Percentiles rank a stretch among this genome's conserved stretches.
Conservation (phyloP, 1,140 invertebrate genomes). For the Leptinotarsa lineolata region DNA sequence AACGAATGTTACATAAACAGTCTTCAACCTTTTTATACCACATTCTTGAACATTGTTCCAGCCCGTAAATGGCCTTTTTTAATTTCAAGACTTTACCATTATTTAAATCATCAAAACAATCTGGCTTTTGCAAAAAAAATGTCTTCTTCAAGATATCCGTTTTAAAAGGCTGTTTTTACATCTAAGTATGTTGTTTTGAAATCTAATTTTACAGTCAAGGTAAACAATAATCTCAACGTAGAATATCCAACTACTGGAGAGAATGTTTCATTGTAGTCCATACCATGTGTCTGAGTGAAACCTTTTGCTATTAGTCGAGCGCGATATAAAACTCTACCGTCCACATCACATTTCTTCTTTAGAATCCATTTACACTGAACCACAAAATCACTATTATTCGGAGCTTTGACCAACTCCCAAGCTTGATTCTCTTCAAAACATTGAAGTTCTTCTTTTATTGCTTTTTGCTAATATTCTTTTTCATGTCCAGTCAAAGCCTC, state of each 20-base stretch:
- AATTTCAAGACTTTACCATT: conserved; percentile 33
- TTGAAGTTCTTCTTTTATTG: conserved; percentile 45
- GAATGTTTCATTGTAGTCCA: conserved; percentile 52
- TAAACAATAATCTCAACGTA: conserved; percentile 54
- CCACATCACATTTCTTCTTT: conserved; percentile 47
- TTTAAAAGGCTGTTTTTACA: conserved; percentile 42
- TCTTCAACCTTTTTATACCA: too few relatives aligned
- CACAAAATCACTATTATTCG: conserved; percentile 45
- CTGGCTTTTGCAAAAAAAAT: conserved; percentile 42
- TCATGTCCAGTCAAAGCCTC: too few relatives aligned
- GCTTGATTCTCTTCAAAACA: conserved; percentile 49
- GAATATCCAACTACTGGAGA: conserved; percentile 50
- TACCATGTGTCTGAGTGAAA: conserved; percentile 51
- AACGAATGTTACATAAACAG: too few relatives aligned
- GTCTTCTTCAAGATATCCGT: conserved; percentile 29
- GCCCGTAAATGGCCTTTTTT: conserved; percentile 51
- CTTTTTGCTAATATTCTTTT: conserved; percentile 33
- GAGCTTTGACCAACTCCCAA: conserved; percentile 49
- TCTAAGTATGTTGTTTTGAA: conserved; percentile 42
- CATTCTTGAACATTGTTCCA: too few relatives aligned
- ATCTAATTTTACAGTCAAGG: conserved; percentile 47
- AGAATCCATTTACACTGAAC: conserved; percentile 55
- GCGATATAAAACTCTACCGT: conserved; percentile 51
- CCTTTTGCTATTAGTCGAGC: conserved; percentile 56
- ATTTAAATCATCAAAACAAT: conserved; percentile 23